These are phyloP conservation scores for Castor canadensis DNA, from an alignment of 2,113 vertebrate genomes.

Conservation along the genomic window DNA sequence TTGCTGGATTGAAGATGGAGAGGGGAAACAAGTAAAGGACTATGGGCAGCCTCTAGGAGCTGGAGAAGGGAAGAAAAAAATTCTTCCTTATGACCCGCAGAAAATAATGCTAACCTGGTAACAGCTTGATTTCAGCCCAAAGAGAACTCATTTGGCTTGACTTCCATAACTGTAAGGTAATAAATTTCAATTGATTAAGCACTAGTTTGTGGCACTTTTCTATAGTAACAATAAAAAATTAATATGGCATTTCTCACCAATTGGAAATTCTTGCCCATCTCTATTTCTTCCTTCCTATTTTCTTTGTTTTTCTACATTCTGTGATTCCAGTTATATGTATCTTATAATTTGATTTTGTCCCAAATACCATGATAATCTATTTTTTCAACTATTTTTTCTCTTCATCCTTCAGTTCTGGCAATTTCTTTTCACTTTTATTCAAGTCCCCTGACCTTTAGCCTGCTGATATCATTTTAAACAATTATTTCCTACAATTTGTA, in stretches of 20 bases:
- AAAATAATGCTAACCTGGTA: not conserved
- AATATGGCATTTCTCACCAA: not conserved
- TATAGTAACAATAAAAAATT: not conserved
- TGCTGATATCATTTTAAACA: not conserved
- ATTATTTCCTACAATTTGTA: not conserved
- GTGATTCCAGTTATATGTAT: not conserved
- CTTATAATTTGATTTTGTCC: not conserved
- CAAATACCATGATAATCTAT: not conserved
- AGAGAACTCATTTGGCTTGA: not conserved
- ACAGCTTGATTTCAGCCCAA: not conserved
- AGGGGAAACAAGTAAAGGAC: too few relatives aligned
- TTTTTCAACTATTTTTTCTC: not conserved
- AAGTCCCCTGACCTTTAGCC: not conserved
- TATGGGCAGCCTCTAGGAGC: not conserved
- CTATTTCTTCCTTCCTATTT: not conserved
- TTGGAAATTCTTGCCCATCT: not conserved
- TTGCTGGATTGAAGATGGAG: not conserved
- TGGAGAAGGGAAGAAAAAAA: not conserved
- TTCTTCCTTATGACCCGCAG: not conserved
- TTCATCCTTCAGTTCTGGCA: not conserved
- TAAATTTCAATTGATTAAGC: not conserved
- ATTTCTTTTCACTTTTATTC: not conserved
- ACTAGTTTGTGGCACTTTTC: not conserved
- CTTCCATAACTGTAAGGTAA: not conserved
- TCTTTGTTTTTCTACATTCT: not conserved